Percentiles rank a stretch among this genome's conserved stretches.
These are phyloP conservation scores for Heterotilapia buettikoferi DNA, from an alignment of 2,113 vertebrate species.

Conservation along the genomic window DNA sequence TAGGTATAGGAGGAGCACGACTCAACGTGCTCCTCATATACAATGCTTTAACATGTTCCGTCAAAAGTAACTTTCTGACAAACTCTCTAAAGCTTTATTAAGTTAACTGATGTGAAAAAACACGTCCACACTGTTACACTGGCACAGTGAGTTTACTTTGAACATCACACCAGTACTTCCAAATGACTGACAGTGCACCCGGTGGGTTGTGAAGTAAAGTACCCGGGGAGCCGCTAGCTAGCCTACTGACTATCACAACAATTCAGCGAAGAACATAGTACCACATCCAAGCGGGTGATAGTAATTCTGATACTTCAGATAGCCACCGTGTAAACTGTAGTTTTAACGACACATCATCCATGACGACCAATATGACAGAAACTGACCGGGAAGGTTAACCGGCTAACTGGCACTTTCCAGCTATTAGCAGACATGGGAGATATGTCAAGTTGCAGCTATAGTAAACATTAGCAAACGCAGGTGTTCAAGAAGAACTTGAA, in stretches of 20 bases:
- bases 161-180: neutral
- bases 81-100: neutral
- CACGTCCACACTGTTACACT: neutral
- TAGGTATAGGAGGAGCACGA: neutral
- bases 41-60: neutral
- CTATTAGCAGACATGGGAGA: conserved; percentile 6
- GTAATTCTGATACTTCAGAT: neutral
- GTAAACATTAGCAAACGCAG: neutral
- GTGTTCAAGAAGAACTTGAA: neutral
- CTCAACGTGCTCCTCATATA: neutral
- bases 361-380: neutral
- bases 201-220: neutral
- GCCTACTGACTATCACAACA: neutral
- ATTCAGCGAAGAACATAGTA: neutral
- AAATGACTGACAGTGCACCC: conserved; percentile 1
- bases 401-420: conserved; percentile 6
- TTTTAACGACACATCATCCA: neutral
- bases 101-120: neutral
- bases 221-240: neutral
- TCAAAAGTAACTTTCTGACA: neutral
- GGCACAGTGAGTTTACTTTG: neutral
- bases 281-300: neutral
- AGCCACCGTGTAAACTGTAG: accelerated
- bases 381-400: neutral
- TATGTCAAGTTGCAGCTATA: neutral